Evolutionary conservation across 2,113 vertebrate species (phyloP), one percentile per base, ranked within the genome.

Genomic region (Sprattus sprattus): DNA sequence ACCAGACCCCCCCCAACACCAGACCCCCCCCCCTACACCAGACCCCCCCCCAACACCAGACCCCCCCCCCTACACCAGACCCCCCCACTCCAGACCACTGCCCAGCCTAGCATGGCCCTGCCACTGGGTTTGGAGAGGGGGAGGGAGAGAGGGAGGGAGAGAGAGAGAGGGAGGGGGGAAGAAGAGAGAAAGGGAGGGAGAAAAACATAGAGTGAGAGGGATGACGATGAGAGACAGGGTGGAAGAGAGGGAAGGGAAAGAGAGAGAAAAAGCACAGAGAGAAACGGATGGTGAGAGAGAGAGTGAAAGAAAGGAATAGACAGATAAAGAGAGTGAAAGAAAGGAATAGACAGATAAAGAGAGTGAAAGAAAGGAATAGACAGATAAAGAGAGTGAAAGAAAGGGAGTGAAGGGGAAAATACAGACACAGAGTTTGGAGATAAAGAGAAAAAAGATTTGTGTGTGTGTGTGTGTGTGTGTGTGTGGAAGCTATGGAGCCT

Each of bases 121-220:
- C 6, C 22, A 64, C 64, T 28, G 6, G n/a, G 64, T 32, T 93
- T 87, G 52, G 85, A 83, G 90, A 52, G 45, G 49, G 45, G 64
- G 75, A 90, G 87, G 88, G 64, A 84, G 87, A 87, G 87, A 82
- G 89, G 89, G 84, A 83, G 87, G 88, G 82, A 71, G 84, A 81
- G 84, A 20, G 83, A 88, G 83, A 81, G n/a, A 84, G 86, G 83
- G 91, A 90, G 85, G 82, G 86, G 52, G 50, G 39, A 45, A 22
- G 6, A 4, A 25, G 57, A 25, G 22, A 64, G 22, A n/a, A 25
- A 25, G 88, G 28, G 2, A 67, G 89, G 86, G 44, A 28, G 81
- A 82, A 25, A 75, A 80, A 18, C n/a, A 1, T 39, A 83, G 60
- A 75, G 67, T 85, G 83, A 60, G 83, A 85, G 78, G 54, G 84